These are phyloP conservation scores for Drosophila macrospina DNA, from an alignment of 2,888 invertebrate species.

Conservation along the genomic window DNA sequence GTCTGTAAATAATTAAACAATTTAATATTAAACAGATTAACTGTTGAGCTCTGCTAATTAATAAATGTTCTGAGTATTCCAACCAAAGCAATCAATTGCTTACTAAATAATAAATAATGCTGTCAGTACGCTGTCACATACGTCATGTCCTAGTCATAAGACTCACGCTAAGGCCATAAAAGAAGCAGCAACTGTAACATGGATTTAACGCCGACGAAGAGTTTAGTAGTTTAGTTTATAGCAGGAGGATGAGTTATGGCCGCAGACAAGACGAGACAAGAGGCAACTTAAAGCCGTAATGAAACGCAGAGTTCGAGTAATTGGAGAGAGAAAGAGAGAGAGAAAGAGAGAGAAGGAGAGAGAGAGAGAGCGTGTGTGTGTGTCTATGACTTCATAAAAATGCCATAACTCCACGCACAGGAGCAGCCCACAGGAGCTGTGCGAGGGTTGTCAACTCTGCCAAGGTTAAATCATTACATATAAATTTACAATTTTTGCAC, in stretches of 20 bases:
- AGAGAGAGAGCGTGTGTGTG: constrained; percentile 29
- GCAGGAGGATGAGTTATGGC: constrained; percentile 3
- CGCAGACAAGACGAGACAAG: constrained; percentile 17
- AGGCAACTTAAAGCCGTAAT: constrained; percentile 48
- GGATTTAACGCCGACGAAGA: constrained; percentile 24
- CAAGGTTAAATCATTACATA: constrained; percentile 32
- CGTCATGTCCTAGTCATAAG: not conserved
- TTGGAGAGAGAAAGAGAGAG: constrained; percentile 38
- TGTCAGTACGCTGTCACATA: not conserved
- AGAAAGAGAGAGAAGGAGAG: not conserved
- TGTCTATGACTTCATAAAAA: constrained; percentile 64
- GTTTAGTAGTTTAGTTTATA: constrained; percentile 11
- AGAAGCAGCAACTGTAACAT: constrained; percentile 6
- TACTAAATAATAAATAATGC: not conserved
- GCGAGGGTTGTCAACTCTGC: constrained; percentile 8
- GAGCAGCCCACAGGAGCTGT: not conserved
- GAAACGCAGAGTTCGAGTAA: constrained; percentile 65
- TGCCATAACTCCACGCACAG: constrained; percentile 50
- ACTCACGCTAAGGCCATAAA: not conserved
- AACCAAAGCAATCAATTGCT: too few species aligned
- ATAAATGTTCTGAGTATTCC: too few species aligned
- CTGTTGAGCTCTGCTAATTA: too few species aligned
- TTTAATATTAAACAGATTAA: too few species aligned
- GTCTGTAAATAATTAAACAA: too few species aligned
- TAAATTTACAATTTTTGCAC: constrained; percentile 67